Evolutionary conservation across 1,140 invertebrate species (phyloP), one percentile per base, ranked within the genome.

Genomic region (Papilio glaucus): DNA sequence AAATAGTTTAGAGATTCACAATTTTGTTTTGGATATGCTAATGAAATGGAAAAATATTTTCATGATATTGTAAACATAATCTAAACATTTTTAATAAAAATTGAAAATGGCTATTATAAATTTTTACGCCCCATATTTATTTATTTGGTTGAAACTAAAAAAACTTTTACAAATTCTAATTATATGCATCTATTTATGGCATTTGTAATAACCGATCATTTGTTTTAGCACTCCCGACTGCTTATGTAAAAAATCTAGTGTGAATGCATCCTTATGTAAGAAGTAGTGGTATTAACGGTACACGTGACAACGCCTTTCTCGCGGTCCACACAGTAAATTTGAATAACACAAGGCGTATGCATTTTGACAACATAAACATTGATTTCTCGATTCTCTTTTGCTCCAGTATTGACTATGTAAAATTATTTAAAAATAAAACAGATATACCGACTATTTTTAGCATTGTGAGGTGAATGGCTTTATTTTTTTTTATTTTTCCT

Each of bases 271-370:
- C 78, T 84, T 80, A 82, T 77, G 77, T 75, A 69, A 75, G 83
- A 80, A 76, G 85, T 85, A 86, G 85, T 77, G 77, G 82, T 81
- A 84, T 86, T 90, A 90, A 90, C 88, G 88, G 88, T 88, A 87
- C 78, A 37, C 18, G 74, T 74, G 77, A 81, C 79, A 78, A 77
- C 74, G 77, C 76, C 80, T 85, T 86, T 88, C 81, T 83, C 80
- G 78, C 76, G 76, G 75, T 69, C 79, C 80, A 79, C n/a, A 85
- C 85, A 84, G 84, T 76, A 82, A 85, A 84, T 85, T 86, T 79
- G 82, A 85, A 84, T 81, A 79, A 69, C 73, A 75, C 62, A 79
- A 74, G 71, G 73, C 79, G 81, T 87, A 85, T 82, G 74, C 82
- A 78, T 73, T 74, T 72, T 65, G 77, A 73, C 73, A 75, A 82